Conservation (phyloP, 2,113 vertebrate genomes). For the Uria lomvia region DNA sequence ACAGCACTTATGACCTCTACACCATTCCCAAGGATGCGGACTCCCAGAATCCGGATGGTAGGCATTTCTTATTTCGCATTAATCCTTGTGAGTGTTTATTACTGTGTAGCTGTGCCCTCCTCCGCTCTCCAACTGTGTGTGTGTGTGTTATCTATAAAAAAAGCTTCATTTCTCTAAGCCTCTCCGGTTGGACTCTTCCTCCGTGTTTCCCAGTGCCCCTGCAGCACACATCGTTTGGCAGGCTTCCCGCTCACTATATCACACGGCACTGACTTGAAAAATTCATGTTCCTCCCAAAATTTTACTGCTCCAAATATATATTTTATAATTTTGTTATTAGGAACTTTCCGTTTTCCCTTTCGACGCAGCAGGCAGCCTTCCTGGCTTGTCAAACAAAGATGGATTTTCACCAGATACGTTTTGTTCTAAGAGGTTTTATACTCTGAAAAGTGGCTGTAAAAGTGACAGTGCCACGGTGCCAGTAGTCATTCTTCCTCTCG, state of each 20-base stretch:
- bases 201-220: background rate
- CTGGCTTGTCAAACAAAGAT: constrained; percentile 56
- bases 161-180: background rate
- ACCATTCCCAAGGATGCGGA: constrained; percentile 94
- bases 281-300: constrained; percentile 63
- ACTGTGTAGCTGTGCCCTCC: background rate
- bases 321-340: constrained; percentile 77
- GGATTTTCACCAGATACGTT: constrained; percentile 38
- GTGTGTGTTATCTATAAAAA: background rate
- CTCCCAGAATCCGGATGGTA: constrained; percentile 96
- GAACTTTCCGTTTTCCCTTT: constrained; percentile 47
- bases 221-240: constrained; percentile 57
- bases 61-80: background rate
- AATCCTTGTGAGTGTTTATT: background rate
- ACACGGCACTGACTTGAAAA: constrained; percentile 63
- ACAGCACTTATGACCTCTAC: constrained; percentile 96
- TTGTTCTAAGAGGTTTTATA: constrained; percentile 59
- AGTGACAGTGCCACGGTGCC: constrained; percentile 46
- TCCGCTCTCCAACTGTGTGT: background rate
- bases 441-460: constrained; percentile 33
- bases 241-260: constrained; percentile 33
- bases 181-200: constrained; percentile 4
- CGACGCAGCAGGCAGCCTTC: constrained; percentile 60
- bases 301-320: constrained; percentile 66
- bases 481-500: constrained; percentile 12